Evolutionary conservation across 2,797 vertebrate species (phyloP).

Genomic region (Pelochelys cantorii): DNA sequence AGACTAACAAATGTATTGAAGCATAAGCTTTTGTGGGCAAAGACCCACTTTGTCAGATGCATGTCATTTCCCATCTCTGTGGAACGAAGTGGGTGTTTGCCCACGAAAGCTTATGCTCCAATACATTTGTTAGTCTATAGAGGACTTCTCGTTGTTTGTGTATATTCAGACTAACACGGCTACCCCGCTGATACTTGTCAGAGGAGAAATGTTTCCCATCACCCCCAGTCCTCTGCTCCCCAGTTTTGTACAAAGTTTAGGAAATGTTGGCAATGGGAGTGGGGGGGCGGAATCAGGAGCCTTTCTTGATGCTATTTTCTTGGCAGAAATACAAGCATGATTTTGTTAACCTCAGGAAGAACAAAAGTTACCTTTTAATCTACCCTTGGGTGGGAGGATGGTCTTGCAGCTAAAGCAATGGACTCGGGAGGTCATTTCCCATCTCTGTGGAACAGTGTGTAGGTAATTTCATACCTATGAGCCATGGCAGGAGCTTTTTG

Average conservation of each 20-base stretch:
- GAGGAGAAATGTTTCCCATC: no score
- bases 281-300: neutral
- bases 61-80: no score
- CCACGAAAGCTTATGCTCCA: no score
- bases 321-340: neutral
- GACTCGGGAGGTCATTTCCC: neutral
- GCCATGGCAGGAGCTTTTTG: neutral
- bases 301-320: neutral
- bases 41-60: no score
- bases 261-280: neutral
- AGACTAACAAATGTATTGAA: no score
- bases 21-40: no score
- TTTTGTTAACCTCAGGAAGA: neutral
- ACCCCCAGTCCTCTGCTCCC: neutral
- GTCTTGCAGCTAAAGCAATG: neutral
- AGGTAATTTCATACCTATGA: neutral
- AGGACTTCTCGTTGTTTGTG: no score
- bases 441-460: neutral
- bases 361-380: neutral
- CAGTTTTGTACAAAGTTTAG: neutral
- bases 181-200: no score
- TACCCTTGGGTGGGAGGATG: neutral
- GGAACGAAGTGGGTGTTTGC: no score
- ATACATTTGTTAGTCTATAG: no score
- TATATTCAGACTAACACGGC: no score